Base-by-base conservation (phyloP, 2,888 invertebrate genomes). In the Luperina testacea region DNA sequence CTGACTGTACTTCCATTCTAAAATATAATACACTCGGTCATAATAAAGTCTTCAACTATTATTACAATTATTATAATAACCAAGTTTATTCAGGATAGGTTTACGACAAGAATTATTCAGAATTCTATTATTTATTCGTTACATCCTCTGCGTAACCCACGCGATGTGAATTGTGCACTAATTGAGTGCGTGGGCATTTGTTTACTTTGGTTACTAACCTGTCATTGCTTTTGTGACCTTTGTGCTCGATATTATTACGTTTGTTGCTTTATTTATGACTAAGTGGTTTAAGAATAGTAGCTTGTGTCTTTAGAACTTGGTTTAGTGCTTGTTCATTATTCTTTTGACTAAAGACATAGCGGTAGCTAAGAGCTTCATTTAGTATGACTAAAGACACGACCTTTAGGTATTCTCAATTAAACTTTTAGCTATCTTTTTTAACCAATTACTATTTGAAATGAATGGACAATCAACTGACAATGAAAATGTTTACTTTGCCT, bases 131-230 rank as follows among this genome's bases (percentile, higher is more conserved):
- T 75, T 75, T 75, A 68, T 86, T 68, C 51, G 59, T 72, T 17
- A 72, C 51, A 81, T 85, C 83, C 81, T 85, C 11, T 32, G 64
- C 59, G 15, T 77, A 72, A 48, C 84, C 87, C 80, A 85, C 84
- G 68, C 87, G 42, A 57, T 68, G n/a, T 5, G 42, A 64, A 59
- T 79, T 84, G 61, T 83, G 73, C 68, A 72, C 74, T 83, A 83
- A 85, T 85, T 86, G 84, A 70, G 20, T 17, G 17, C 7, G 84
- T 85, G 74, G 87, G 87, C 59, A 74, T 74, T 59, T 17, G 42
- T 57, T 38, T 69, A 24, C 61, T 4, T 59, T 17, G 42, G 61
- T 38, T 69, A 24, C 61, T 4, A 82, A 83, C 72, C 72, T 85
- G 87, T 83, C 87, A 86, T 17, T 72, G 64, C 68, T 24, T 64